Percentiles rank a stretch among this genome's conserved stretches.
phyloP scores from a whole-genome alignment of 2,888 invertebrate species.

The Venusia cambrica region DNA sequence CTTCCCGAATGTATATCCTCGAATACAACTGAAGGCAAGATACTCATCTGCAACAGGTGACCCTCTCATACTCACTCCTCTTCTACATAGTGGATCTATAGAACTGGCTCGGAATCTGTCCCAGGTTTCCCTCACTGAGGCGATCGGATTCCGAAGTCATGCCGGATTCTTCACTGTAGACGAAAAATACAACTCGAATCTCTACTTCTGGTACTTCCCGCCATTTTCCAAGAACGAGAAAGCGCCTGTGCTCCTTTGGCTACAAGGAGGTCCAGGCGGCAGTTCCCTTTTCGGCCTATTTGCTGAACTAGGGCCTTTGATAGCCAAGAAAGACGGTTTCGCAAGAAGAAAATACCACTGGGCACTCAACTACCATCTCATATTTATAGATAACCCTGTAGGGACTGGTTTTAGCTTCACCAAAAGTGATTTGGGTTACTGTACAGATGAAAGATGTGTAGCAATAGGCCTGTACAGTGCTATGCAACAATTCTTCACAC shows the following conservation, averaged over 20 bases:
- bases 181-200: constrained; percentile 75
- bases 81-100: constrained; percentile 73
- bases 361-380: constrained; percentile 79
- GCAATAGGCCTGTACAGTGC: constrained; percentile 75
- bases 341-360: constrained; percentile 74
- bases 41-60: constrained; percentile 43
- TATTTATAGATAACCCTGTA: constrained; percentile 85
- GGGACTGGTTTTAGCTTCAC: constrained; percentile 85
- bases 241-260: constrained; percentile 78
- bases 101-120: constrained; percentile 67
- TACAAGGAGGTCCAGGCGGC: constrained; percentile 82
- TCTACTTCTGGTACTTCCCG: constrained; percentile 85
- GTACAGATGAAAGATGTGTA: constrained; percentile 76
- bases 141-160: constrained; percentile 72
- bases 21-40: constrained; percentile 46
- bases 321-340: constrained; percentile 59
- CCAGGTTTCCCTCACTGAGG: constrained; percentile 52
- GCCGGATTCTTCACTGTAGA: constrained; percentile 84
- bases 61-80: constrained; percentile 82
- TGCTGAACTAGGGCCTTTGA: constrained; percentile 82
- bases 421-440: constrained; percentile 72
- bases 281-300: constrained; percentile 79
- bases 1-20: constrained; percentile 51
- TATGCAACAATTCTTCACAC: constrained; percentile 79
- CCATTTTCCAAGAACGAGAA: constrained; percentile 57